Conservation (phyloP, 2,797 vertebrate genomes). For the Typhlichthys subterraneus region DNA sequence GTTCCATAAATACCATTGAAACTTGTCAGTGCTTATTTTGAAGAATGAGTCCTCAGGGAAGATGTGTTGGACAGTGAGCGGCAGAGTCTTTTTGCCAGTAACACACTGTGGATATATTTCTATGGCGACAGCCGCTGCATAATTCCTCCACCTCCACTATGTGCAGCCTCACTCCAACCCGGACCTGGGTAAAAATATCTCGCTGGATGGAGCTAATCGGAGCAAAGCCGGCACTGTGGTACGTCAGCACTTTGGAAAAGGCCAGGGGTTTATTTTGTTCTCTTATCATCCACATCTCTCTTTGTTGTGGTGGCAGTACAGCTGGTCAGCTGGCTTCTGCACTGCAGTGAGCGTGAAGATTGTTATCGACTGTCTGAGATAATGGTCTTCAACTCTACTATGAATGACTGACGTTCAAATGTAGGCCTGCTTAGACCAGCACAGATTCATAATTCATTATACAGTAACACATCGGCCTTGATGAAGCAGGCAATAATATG, state of each 20-base stretch:
- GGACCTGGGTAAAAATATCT: slow-evolving; percentile 66
- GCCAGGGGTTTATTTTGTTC: slow-evolving; percentile 39
- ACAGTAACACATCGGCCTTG: no score
- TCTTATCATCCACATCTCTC: slow-evolving; percentile 30
- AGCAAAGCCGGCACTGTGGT: slow-evolving; percentile 36
- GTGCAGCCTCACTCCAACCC: slow-evolving; percentile 42
- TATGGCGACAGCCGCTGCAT: slow-evolving; percentile 50
- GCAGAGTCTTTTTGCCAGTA: slow-evolving; percentile 27
- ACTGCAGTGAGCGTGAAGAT: slow-evolving; percentile 37
- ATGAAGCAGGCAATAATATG: no score
- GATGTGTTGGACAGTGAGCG: slow-evolving; percentile 40
- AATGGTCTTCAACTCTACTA: slow-evolving; percentile 7
- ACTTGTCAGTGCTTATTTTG: slow-evolving; percentile 1
- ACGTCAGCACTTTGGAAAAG: slow-evolving; percentile 49
- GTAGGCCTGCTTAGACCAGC: background rate
- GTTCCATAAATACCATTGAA: slow-evolving; percentile 7
- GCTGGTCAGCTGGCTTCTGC: slow-evolving; percentile 49
- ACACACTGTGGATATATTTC: slow-evolving; percentile 29
- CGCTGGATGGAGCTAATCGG: slow-evolving; percentile 54
- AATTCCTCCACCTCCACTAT: slow-evolving; percentile 47
- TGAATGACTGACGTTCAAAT: slow-evolving; percentile 21
- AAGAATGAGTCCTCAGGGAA: slow-evolving; percentile 6
- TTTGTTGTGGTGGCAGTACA: slow-evolving; percentile 22
- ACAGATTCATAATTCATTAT: no score
- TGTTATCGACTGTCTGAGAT: slow-evolving; percentile 1